A percentile compares a stretch with the other conserved stretches of the same genome.
Conservation (phyloP, 2,888 invertebrate species). For the Limnephilus marmoratus region DNA sequence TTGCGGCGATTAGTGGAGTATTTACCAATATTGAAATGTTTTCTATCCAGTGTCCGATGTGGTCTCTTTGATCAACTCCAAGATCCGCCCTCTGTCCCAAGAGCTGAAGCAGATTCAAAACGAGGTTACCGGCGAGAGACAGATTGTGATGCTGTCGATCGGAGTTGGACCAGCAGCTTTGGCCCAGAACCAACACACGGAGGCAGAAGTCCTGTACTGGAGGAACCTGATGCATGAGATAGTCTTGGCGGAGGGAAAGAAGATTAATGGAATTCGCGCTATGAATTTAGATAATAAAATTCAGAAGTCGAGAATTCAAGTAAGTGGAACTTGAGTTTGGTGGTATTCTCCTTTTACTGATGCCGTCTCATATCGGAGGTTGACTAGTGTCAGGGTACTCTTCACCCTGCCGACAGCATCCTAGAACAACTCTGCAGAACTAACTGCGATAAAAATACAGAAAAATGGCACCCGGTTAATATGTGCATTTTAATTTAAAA, state of each 20-base stretch:
- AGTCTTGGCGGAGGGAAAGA: constrained; percentile 49
- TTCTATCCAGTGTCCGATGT: constrained; percentile 28
- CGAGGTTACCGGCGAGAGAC: constrained; percentile 33
- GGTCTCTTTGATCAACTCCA: constrained; percentile 41
- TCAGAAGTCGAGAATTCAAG: constrained; percentile 52
- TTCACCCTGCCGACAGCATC: too few relatives aligned
- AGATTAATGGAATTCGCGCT: constrained; percentile 44
- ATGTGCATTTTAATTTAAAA: too few relatives aligned
- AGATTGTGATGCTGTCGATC: constrained; percentile 53
- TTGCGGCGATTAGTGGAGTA: too few relatives aligned
- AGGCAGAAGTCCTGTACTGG: constrained; percentile 48
- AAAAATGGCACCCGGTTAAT: too few relatives aligned
- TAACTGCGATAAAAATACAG: too few relatives aligned
- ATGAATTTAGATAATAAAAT: constrained; percentile 45
- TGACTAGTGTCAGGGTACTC: too few relatives aligned
- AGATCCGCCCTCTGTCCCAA: constrained; percentile 53
- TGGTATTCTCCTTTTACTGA: background rate
- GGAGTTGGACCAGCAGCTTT: constrained; percentile 51
- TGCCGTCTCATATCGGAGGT: too few relatives aligned
- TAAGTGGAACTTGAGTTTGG: constrained; percentile 4
- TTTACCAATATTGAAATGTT: background rate
- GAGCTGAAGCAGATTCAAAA: constrained; percentile 43
- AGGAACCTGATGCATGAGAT: constrained; percentile 53
- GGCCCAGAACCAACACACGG: constrained; percentile 14
- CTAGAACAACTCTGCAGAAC: too few relatives aligned